phyloP scores from a whole-genome alignment of 2,797 vertebrate species.

The Sebastes variabilis region DNA sequence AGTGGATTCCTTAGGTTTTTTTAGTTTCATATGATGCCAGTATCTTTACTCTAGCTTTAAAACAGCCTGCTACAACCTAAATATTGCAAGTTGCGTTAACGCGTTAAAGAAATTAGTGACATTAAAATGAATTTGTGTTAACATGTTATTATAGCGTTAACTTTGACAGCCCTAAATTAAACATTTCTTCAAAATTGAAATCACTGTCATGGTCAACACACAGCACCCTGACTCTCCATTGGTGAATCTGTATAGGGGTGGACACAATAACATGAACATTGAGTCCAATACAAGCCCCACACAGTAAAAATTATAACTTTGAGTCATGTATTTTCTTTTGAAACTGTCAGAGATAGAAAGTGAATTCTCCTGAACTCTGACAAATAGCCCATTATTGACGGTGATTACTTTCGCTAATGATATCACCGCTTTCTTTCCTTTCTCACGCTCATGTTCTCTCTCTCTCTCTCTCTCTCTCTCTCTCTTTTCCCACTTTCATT shows the following conservation, averaged over 20 bases:
- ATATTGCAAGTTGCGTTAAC: too few relatives aligned
- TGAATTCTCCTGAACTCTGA: neutral
- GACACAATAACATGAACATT: neutral
- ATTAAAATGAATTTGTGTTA: too few relatives aligned
- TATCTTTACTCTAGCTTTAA: too few relatives aligned
- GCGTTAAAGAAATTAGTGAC: too few relatives aligned
- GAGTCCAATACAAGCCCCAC: neutral
- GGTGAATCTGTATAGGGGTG: neutral
- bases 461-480: neutral
- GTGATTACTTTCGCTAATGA: conserved; percentile 17
- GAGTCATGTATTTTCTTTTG: neutral
- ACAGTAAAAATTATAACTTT: neutral
- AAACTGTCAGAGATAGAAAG: neutral
- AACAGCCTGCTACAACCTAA: too few relatives aligned
- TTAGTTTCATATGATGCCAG: too few relatives aligned
- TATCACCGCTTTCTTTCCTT: conserved; percentile 18
- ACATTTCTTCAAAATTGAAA: too few relatives aligned
- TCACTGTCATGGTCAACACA: too few relatives aligned
- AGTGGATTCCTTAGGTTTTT: too few relatives aligned
- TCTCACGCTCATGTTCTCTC: conserved; percentile 4
- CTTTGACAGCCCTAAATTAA: too few relatives aligned
- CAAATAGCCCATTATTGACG: neutral
- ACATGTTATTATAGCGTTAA: too few relatives aligned
- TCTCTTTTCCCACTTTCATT: neutral
- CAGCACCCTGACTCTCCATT: neutral